Base-by-base conservation (phyloP, 2,888 invertebrate species). In the Agrotis ipsilon region DNA sequence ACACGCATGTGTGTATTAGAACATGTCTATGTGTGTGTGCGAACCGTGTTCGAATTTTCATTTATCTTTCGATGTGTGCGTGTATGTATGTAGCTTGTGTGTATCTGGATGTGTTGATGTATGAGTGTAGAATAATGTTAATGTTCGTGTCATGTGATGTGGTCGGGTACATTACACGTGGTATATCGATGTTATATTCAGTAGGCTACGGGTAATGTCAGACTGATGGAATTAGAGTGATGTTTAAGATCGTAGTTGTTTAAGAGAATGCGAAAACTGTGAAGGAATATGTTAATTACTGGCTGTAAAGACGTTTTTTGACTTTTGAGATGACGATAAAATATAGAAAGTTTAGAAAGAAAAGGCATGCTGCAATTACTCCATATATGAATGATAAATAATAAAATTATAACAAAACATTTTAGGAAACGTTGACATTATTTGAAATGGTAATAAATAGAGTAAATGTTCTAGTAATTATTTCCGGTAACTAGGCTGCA, bases 81-180 rank as follows among this genome's bases (percentile, higher is more conserved):
- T 68, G n/a, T 18, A 24, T 32, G 4, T 39, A 11, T n/a, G n/a
- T 65, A 11, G 24, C 13, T 81, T 64, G 14, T 16, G 51, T n/a
- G 63, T 54, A 13, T 46, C 13, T 51, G 45, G 39, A 71, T 62
- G 68, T 73, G 78, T 55, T 62, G 64, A 79, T 79, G 83, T 74
- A 64, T 46, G 62, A 61, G 60, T 57, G 49, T 59, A 45, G 67
- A 61, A 79, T 79, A 67, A 68, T 67, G 49, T 62, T 57, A 73
- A 64, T 68, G 65, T 27, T 55, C 68, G n/a, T 49, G 61, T 52
- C 83, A 18, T 80, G 61, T 78, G 80, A 79, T 80, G 75, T 79
- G 68, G 79, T 80, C 27, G 60, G 65, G 54, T 59, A 79, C 64
- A 68, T 79, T 68, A 68, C 64, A 24, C 49, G 63, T 43, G 60